Conservation (phyloP, 2,797 vertebrate genomes). For the Chanos chanos region DNA sequence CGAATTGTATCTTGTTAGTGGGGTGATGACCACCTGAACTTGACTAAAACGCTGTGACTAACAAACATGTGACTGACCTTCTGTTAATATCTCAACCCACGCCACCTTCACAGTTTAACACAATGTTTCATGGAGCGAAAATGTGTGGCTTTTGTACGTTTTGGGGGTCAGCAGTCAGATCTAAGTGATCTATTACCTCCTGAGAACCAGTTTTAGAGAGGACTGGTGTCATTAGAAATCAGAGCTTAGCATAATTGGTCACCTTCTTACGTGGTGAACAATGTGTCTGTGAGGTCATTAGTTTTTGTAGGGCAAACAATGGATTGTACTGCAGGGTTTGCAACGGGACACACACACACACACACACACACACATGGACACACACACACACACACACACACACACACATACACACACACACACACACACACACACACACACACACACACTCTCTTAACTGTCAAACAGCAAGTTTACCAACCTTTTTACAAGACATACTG, state of each 20-base stretch:
- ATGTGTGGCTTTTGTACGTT: slow-evolving; percentile 36
- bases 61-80: slow-evolving; percentile 30
- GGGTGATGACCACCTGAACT: neutral
- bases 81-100: no score
- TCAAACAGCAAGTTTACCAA: no score
- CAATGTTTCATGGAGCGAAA: no score
- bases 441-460: no score
- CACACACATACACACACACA: neutral
- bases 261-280: slow-evolving; percentile 36
- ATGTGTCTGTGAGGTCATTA: no score
- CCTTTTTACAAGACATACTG: no score
- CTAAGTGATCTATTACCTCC: slow-evolving; percentile 12
- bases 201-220: slow-evolving; percentile 28
- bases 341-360: neutral
- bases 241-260: slow-evolving; percentile 22
- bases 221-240: slow-evolving; percentile 52
- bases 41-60: slow-evolving; percentile 10
- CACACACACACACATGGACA: neutral
- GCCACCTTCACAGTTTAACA: no score
- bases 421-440: slow-evolving; percentile 2
- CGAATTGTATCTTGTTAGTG: no score
- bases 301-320: no score
- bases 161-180: slow-evolving; percentile 24
- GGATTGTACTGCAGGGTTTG: no score
- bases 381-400: neutral